These are phyloP conservation scores for Eilema depressum DNA, from an alignment of 2,888 invertebrate genomes.

Conservation along the genomic window DNA sequence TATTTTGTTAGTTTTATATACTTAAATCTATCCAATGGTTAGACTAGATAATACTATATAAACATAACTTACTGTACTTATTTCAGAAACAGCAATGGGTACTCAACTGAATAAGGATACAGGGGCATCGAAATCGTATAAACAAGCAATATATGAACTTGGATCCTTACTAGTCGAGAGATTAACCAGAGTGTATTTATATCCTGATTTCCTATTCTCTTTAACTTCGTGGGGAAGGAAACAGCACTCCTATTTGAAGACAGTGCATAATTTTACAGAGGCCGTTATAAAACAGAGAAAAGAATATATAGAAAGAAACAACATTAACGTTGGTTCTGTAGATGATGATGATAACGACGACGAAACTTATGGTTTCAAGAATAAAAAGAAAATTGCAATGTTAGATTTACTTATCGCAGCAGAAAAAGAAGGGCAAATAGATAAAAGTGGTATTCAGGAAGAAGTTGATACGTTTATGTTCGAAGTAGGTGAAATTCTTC, in stretches of 20 bases:
- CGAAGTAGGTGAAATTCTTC: slow-evolving; percentile 72
- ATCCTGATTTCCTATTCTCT: slow-evolving; percentile 82
- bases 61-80: neutral
- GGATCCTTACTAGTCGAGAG: slow-evolving; percentile 69
- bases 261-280: slow-evolving; percentile 72
- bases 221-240: slow-evolving; percentile 77
- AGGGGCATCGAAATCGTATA: slow-evolving; percentile 80
- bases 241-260: slow-evolving; percentile 70
- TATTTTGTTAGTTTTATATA: too few species aligned
- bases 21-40: too few species aligned
- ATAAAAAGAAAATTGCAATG: slow-evolving; percentile 74
- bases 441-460: slow-evolving; percentile 86
- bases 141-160: slow-evolving; percentile 83
- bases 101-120: slow-evolving; percentile 82
- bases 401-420: slow-evolving; percentile 87
- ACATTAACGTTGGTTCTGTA: neutral
- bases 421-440: slow-evolving; percentile 82
- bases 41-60: neutral
- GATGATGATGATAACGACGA: slow-evolving; percentile 21
- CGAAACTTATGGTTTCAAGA: slow-evolving; percentile 13
- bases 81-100: slow-evolving; percentile 89
- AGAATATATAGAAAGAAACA: slow-evolving; percentile 17
- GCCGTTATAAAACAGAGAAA: slow-evolving; percentile 66
- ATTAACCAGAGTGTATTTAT: slow-evolving; percentile 85
- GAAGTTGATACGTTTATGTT: slow-evolving; percentile 91